phyloP scores from a whole-genome alignment of 2,888 invertebrate genomes.

The Stictocephala bisonia region DNA sequence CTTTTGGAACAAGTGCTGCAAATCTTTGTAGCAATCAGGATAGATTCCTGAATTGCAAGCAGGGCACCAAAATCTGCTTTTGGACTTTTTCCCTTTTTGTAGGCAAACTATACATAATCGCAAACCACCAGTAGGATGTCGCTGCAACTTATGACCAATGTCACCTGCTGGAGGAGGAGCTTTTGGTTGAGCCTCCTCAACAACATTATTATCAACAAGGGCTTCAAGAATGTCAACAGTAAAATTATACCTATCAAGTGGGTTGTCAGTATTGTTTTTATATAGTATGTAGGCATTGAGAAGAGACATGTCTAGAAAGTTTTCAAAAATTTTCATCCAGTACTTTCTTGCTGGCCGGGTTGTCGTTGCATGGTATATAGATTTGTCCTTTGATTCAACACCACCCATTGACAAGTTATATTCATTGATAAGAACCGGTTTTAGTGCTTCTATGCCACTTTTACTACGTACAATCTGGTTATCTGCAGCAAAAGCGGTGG shows the following conservation, averaged over 20 bases:
- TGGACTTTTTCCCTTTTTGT: too few relatives aligned
- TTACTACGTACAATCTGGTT: not conserved
- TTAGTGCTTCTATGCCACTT: not conserved
- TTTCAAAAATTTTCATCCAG: not conserved
- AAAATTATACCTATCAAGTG: not conserved
- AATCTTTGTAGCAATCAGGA: too few relatives aligned
- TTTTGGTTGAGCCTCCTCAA: too few relatives aligned
- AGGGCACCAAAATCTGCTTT: too few relatives aligned
- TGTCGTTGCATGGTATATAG: slow-evolving; percentile 2
- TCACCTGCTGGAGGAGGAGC: too few relatives aligned
- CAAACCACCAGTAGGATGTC: too few relatives aligned
- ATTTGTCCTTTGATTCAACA: slow-evolving; percentile 1
- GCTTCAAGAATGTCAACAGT: not conserved
- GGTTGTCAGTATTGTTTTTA: not conserved
- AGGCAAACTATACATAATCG: too few relatives aligned
- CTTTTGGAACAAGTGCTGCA: too few relatives aligned
- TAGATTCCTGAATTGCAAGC: too few relatives aligned
- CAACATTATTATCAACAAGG: too few relatives aligned
- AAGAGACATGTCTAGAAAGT: slow-evolving; percentile 3
- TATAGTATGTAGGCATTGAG: not conserved
- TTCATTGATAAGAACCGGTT: slow-evolving; percentile 12
- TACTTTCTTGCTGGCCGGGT: not conserved
- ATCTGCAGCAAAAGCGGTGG: slow-evolving; percentile 15
- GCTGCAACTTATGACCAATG: too few relatives aligned
- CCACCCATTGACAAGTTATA: slow-evolving; percentile 15